phyloP scores from a whole-genome alignment of 2,888 invertebrate species.

The Rhagonycha lutea region DNA sequence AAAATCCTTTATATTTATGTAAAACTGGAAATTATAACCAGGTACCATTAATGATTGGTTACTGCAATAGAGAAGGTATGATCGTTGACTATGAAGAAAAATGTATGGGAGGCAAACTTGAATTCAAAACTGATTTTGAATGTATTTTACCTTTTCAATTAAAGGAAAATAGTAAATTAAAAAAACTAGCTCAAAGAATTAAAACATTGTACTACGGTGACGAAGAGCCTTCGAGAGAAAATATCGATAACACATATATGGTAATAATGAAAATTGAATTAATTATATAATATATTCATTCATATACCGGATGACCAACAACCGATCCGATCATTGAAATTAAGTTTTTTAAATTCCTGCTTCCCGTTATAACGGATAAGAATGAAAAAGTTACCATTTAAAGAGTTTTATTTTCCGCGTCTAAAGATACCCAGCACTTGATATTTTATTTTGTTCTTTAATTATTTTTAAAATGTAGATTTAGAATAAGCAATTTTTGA shows the following conservation, averaged over 20 bases:
- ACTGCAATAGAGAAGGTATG: slow-evolving; percentile 46
- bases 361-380: too few relatives aligned
- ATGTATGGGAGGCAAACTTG: neutral
- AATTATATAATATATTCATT: too few relatives aligned
- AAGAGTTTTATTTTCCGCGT: too few relatives aligned
- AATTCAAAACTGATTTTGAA: slow-evolving; percentile 12
- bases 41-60: slow-evolving; percentile 50
- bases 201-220: slow-evolving; percentile 44
- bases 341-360: too few relatives aligned
- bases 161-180: slow-evolving; percentile 38
- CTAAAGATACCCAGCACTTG: too few relatives aligned
- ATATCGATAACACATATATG: slow-evolving; percentile 45
- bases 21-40: slow-evolving; percentile 45
- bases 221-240: slow-evolving; percentile 34
- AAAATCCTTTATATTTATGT: slow-evolving; percentile 43
- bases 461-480: too few relatives aligned
- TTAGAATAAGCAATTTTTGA: too few relatives aligned
- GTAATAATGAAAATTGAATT: slow-evolving; percentile 28
- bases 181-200: slow-evolving; percentile 39
- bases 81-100: slow-evolving; percentile 34
- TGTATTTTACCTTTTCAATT: slow-evolving; percentile 36
- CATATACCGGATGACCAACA: too few relatives aligned
- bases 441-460: too few relatives aligned
- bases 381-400: too few relatives aligned
- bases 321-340: too few relatives aligned